Evolutionary conservation across 2,797 vertebrate genomes (phyloP).

Genomic region (Pseudochirops corinnae): DNA sequence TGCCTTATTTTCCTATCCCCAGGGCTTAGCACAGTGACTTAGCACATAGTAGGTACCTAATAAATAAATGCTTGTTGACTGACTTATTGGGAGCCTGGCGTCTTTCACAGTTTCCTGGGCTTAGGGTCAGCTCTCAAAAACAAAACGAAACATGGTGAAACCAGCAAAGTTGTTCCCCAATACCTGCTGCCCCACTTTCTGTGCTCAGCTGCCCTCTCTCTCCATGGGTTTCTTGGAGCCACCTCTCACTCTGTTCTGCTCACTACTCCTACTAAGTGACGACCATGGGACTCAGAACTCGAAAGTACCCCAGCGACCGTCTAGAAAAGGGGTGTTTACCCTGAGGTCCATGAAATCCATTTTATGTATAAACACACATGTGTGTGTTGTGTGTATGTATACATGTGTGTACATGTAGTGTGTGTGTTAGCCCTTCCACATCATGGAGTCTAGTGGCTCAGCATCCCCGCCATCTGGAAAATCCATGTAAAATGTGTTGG

Average conservation of each 20-base stretch:
- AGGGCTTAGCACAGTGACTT: neutral
- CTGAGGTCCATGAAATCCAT: neutral
- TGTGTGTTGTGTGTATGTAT: too few species aligned
- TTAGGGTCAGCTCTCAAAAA: neutral
- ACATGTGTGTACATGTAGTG: too few species aligned
- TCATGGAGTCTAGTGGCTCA: neutral
- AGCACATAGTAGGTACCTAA: neutral
- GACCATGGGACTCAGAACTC: neutral
- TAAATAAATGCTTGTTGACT: neutral
- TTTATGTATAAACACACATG: neutral
- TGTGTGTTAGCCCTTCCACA: neutral
- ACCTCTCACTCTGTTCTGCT: neutral
- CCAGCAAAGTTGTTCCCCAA: neutral
- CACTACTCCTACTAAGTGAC: neutral
- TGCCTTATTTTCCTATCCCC: neutral
- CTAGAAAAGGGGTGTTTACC: neutral
- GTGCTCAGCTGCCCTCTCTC: neutral
- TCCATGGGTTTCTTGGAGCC: neutral
- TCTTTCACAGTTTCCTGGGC: neutral
- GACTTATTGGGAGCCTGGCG: neutral
- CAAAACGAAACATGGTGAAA: neutral
- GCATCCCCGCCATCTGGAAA: neutral
- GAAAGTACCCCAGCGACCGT: neutral
- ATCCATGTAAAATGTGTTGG: neutral
- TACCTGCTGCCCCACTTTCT: neutral